These are phyloP conservation scores for Paramuricea clavata DNA, from an alignment of 92 coral and sea anemone genomes.

Conservation along the genomic window DNA sequence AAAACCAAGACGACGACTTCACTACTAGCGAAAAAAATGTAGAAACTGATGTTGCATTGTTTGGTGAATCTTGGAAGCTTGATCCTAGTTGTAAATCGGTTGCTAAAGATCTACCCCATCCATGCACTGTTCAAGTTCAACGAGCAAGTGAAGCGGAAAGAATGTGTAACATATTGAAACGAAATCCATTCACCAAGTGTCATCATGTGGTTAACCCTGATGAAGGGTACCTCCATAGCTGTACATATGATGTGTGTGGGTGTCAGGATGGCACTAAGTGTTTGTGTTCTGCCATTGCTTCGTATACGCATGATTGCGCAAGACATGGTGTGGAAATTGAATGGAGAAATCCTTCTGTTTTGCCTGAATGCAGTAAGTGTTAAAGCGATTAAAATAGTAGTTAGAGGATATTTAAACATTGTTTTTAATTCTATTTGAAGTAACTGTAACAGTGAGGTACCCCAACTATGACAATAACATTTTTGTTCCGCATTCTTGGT, in stretches of 20 bases:
- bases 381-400: too few relatives aligned
- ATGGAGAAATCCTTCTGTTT: conserved; percentile 62
- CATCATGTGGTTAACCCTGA: background rate
- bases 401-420: too few relatives aligned
- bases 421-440: background rate
- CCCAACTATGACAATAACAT: background rate
- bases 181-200: background rate
- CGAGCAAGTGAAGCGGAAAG: conserved; percentile 35
- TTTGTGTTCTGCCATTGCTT: conserved; percentile 77
- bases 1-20: conserved; percentile 50
- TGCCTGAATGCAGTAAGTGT: background rate
- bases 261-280: conserved; percentile 78
- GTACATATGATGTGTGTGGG: conserved; percentile 86
- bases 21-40: conserved; percentile 17
- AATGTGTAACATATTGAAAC: conserved; percentile 3
- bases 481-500: background rate
- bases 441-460: background rate
- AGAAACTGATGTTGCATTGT: conserved; percentile 24
- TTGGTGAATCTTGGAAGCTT: conserved; percentile 51
- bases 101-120: conserved; percentile 1
- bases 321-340: conserved; percentile 75
- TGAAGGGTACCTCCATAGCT: conserved; percentile 62
- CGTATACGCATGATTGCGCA: conserved; percentile 85
- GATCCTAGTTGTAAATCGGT: background rate
- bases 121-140: conserved; percentile 39